A percentile compares a stretch with the other conserved stretches of the same genome.
These are phyloP conservation scores for Conops quadrifasciatus DNA, from an alignment of 2,888 invertebrate species.

Conservation along the genomic window DNA sequence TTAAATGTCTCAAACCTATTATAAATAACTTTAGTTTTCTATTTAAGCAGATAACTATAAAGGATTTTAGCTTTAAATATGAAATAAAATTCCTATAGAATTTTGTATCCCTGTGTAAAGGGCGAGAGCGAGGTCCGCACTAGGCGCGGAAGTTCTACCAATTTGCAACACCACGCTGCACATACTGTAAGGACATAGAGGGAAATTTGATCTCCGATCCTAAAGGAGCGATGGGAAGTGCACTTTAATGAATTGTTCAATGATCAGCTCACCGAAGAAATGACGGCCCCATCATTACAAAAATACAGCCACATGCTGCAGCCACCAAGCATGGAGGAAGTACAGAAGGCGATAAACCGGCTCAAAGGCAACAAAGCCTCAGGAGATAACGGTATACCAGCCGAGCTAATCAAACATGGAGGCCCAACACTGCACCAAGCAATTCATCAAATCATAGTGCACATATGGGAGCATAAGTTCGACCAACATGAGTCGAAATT, in stretches of 20 bases:
- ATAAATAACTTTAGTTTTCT: too few species aligned
- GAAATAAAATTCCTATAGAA: too few species aligned
- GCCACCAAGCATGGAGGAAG: not conserved
- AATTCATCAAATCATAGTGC: slow-evolving; percentile 1
- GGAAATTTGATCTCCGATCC: not conserved
- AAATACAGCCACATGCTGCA: not conserved
- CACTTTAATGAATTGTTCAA: not conserved
- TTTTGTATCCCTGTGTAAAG: too few species aligned
- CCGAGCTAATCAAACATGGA: not conserved
- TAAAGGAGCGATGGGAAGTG: not conserved
- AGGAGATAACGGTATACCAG: not conserved
- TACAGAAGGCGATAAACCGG: not conserved
- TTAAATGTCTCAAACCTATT: too few species aligned
- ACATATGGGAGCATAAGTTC: not conserved
- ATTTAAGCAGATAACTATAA: too few species aligned
- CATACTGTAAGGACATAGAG: too few species aligned
- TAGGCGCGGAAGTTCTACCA: too few species aligned
- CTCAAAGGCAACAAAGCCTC: not conserved
- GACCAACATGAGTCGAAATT: slow-evolving; percentile 32
- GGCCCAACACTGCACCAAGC: not conserved
- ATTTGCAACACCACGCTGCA: too few species aligned
- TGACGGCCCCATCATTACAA: not conserved
- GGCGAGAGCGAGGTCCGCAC: too few species aligned
- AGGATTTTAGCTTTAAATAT: too few species aligned
- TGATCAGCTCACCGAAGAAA: not conserved